Conservation (phyloP, 1,140 invertebrate genomes). For the Ptiloglossa arizonensis region DNA sequence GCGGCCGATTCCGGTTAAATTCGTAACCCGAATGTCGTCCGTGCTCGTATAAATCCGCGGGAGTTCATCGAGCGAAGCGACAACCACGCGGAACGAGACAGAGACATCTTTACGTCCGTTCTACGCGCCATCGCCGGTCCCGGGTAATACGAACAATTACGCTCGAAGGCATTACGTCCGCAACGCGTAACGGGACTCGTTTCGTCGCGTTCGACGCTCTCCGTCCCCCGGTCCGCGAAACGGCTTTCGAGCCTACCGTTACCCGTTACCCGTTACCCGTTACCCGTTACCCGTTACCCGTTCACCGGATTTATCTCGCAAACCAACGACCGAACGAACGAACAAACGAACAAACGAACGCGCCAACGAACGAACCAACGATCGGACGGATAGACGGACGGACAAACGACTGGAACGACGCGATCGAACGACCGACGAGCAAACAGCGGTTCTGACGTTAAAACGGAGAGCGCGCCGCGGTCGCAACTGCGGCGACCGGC, state of each 20-base stretch:
- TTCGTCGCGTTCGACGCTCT: not conserved
- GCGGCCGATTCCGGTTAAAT: no score
- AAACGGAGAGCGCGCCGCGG: constrained; percentile 6
- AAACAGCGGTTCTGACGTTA: not conserved
- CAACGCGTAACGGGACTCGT: not conserved
- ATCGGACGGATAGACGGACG: not conserved
- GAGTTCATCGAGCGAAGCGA: constrained; percentile 11
- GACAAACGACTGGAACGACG: constrained; percentile 21
- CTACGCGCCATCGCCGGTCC: not conserved
- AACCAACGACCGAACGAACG: constrained; percentile 9
- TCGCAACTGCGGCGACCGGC: constrained; percentile 11
- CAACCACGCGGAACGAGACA: not conserved
- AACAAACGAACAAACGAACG: not conserved
- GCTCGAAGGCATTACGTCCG: constrained; percentile 4
- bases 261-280: constrained; percentile 8
- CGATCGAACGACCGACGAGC: constrained; percentile 12
- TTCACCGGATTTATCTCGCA: constrained; percentile 19
- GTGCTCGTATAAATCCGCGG: not conserved
- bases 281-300: constrained; percentile 1
- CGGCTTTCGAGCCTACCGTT: constrained; percentile 22
- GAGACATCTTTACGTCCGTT: constrained; percentile 31
- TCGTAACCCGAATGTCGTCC: no score
- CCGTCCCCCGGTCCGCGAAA: constrained; percentile 1
- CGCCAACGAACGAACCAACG: not conserved
- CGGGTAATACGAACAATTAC: constrained; percentile 36